Evolutionary conservation across 2,113 vertebrate genomes (phyloP), one percentile per base, ranked within the genome.

Genomic region (Pseudolaguvia tuberculata): DNA sequence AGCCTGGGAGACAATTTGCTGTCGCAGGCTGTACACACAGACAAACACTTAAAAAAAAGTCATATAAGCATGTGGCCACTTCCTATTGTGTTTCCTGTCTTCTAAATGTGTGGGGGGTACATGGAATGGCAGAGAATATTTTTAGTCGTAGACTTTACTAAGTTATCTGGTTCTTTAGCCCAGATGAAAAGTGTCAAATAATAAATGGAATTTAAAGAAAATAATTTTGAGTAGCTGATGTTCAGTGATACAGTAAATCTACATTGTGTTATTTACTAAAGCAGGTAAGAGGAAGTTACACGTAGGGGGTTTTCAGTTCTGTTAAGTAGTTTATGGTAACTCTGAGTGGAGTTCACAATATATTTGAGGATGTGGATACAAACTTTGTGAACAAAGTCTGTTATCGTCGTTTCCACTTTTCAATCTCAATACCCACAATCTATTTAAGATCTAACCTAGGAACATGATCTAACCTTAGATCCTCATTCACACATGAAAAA

Each of bases 21-120:
- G 87, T 48, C 76, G 90, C 62, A 29, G 84, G 84, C 62, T 1
- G 15, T 8, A 59, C 21, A 71, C 13, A 47, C 23, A 18, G 2
- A 66, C n/a, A 48, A 3, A 75, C 25, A 25, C 14, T 63, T 4
- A 52, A 11, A 67, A 5, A 13, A 66, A 66, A 66, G 13, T 8
- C 61, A 73, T 45, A 62, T 31, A 76, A 17, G 18, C 52, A 21
- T 10, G 18, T 51, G 29, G 39, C n/a, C 48, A 55, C 67, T 77
- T 77, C 75, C 75, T 71, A 77, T 71, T 52, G 12, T 31, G 72
- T 75, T 81, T 81, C 79, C 79, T 78, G 79, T 77, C 23, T n/a
- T 73, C 75, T 56, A n/a, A 66, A 66, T 71, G 66, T 71, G 75
- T 81, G 72, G 75, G 75, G n/a, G 59, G 71, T 73, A 62, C 67